Percentiles rank a stretch among this genome's conserved stretches.
Evolutionary conservation across 2,113 vertebrate genomes (phyloP).

Genomic region (Rhegmatorhina hoffmannsi): DNA sequence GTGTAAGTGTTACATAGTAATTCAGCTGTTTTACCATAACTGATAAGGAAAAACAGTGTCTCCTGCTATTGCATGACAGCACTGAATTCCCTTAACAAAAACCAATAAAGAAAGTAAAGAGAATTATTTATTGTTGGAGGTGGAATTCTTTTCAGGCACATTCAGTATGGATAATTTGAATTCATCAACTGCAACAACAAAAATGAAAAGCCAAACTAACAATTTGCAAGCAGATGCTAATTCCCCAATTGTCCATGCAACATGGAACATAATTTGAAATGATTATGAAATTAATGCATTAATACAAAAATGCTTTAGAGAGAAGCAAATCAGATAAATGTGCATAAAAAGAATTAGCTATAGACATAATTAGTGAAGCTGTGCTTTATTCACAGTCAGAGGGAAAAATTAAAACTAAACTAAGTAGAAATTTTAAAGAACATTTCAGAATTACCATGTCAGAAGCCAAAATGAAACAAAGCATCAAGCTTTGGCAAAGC

Average conservation of each 20-base stretch:
- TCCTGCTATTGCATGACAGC: not conserved
- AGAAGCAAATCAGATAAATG: conserved; percentile 59
- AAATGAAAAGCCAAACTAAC: conserved; percentile 44
- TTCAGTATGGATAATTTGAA: conserved; percentile 23
- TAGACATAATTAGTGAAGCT: conserved; percentile 30
- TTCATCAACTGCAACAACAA: conserved; percentile 29
- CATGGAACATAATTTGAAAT: conserved; percentile 44
- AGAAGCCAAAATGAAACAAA: conserved; percentile 1
- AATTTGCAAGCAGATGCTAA: conserved; percentile 58
- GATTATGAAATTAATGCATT: conserved; percentile 63
- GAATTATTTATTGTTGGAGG: conserved; percentile 21
- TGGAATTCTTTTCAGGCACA: conserved; percentile 2
- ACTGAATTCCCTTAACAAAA: conserved; percentile 1
- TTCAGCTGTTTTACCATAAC: not conserved
- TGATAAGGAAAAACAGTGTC: not conserved
- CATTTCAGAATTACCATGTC: not conserved
- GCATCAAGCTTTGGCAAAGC: not conserved
- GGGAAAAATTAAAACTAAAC: conserved; percentile 7
- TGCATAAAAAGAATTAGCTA: conserved; percentile 32
- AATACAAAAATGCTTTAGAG: conserved; percentile 47
- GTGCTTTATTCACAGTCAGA: conserved; percentile 27
- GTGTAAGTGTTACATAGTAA: not conserved
- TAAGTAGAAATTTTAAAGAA: conserved; percentile 5
- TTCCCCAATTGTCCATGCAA: conserved; percentile 62
- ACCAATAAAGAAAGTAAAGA: not conserved